Evolutionary conservation across 2,888 invertebrate genomes (phyloP).

Genomic region (Drosophila neutralis): DNA sequence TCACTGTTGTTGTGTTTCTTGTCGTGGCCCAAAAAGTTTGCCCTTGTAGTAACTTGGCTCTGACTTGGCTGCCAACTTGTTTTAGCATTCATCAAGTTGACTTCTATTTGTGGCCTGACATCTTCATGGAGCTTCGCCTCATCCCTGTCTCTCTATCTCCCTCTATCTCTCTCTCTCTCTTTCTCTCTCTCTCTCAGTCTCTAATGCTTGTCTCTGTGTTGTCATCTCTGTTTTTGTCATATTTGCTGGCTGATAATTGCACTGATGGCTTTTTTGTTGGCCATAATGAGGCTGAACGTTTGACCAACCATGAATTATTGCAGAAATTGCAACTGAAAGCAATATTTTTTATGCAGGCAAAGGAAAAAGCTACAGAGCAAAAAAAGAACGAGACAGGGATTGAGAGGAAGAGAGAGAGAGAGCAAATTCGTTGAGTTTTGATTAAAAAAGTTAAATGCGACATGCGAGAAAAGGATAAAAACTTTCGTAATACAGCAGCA

Average conservation of each 20-base stretch:
- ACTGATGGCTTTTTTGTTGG: conserved; percentile 48
- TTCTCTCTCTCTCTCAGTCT: not conserved
- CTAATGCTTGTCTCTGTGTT: not conserved
- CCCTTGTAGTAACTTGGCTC: conserved; percentile 56
- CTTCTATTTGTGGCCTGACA: conserved; percentile 41
- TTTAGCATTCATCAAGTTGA: conserved; percentile 73
- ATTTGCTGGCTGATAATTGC: conserved; percentile 53
- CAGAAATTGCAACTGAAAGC: conserved; percentile 50
- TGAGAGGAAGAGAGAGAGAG: not conserved
- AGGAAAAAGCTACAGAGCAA: not conserved
- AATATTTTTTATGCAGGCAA: conserved; percentile 24
- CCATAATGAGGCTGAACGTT: conserved; percentile 55
- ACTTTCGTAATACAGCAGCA: conserved; percentile 41
- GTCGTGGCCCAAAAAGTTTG: conserved; percentile 60
- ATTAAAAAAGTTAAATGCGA: conserved; percentile 63
- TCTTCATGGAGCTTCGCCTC: conserved; percentile 29
- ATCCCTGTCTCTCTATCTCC: not conserved
- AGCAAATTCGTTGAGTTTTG: conserved; percentile 34
- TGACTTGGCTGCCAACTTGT: conserved; percentile 68
- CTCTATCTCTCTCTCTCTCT: not conserved
- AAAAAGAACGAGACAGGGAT: not conserved
- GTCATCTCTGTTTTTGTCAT: conserved; percentile 50
- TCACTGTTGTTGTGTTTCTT: conserved; percentile 30
- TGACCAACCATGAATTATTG: conserved; percentile 62
- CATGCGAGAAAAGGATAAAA: conserved; percentile 12